Evolutionary conservation across 2,113 vertebrate species (phyloP).

Genomic region (Python bivittatus): DNA sequence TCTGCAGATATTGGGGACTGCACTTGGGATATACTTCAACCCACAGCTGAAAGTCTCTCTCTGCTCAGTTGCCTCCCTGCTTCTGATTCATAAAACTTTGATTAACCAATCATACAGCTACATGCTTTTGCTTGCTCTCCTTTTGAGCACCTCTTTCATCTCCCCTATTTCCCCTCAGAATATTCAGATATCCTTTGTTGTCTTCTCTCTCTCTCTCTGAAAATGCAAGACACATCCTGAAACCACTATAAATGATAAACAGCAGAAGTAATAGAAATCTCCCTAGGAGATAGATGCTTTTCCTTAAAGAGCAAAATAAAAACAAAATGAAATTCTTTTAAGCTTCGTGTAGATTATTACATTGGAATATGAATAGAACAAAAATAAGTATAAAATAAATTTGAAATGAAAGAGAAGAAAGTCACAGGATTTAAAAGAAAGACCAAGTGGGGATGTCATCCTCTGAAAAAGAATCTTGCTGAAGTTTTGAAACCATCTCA

Average conservation of each 20-base stretch:
- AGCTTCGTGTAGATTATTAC: conserved; percentile 32
- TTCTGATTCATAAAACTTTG: neutral
- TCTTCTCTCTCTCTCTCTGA: conserved; percentile 14
- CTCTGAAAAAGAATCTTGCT: neutral
- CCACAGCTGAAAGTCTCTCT: neutral
- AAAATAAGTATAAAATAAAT: conserved; percentile 19
- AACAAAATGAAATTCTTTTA: neutral
- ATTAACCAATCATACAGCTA: neutral
- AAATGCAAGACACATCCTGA: conserved; percentile 32
- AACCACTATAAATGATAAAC: conserved; percentile 44
- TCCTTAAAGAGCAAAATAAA: neutral
- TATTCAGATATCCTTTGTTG: neutral
- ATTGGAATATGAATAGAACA: conserved; percentile 18
- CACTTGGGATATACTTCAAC: neutral
- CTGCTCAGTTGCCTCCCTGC: neutral
- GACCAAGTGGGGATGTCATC: neutral
- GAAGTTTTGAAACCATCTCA: neutral
- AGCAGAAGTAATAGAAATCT: conserved; percentile 34
- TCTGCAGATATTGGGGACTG: neutral
- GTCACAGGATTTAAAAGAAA: neutral
- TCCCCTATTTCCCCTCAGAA: neutral
- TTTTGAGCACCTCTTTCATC: neutral
- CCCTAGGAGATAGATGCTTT: conserved; percentile 28
- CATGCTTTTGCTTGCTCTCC: neutral
- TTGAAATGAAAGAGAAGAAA: neutral